Conservation (phyloP, 2,797 vertebrate genomes). For the Microctenopoma lineatum region DNA sequence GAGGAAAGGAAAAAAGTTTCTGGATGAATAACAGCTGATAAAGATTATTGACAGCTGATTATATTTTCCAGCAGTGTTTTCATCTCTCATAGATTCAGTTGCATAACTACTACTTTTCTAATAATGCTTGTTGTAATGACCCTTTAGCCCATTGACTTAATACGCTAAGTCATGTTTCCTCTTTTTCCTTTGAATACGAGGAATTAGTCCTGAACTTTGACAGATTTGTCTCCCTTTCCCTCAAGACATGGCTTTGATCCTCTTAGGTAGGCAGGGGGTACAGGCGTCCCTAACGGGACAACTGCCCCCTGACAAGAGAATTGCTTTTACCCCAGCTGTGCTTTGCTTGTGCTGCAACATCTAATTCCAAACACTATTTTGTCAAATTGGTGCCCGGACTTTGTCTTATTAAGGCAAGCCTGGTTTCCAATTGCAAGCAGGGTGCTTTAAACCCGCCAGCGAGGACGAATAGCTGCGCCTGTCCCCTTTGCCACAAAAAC, state of each 20-base stretch:
- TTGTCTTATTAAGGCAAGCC: conserved; percentile 65
- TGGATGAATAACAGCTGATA: background rate
- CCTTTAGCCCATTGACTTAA: conserved; percentile 50
- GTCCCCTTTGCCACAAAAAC: conserved; percentile 66
- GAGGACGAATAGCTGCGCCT: conserved; percentile 54
- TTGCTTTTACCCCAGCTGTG: conserved; percentile 77
- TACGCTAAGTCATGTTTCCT: conserved; percentile 43
- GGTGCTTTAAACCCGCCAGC: conserved; percentile 50
- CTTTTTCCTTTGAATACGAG: conserved; percentile 24
- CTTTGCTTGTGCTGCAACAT: conserved; percentile 64
- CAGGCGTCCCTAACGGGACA: conserved; percentile 37
- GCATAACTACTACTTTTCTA: background rate
- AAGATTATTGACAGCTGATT: too few species aligned
- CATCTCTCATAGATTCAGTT: background rate
- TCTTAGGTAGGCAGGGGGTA: conserved; percentile 54
- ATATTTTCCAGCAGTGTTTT: too few species aligned
- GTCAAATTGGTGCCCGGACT: conserved; percentile 66
- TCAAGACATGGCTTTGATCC: conserved; percentile 63
- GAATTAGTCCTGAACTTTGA: conserved; percentile 55
- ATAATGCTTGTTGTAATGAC: conserved; percentile 35
- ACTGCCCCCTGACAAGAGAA: conserved; percentile 50
- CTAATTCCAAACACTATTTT: conserved; percentile 64
- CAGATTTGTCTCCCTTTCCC: conserved; percentile 47
- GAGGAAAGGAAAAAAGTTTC: background rate
- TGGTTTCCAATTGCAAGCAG: conserved; percentile 68